Conservation (phyloP, 2,797 vertebrate genomes). For the Botia kubotai region DNA sequence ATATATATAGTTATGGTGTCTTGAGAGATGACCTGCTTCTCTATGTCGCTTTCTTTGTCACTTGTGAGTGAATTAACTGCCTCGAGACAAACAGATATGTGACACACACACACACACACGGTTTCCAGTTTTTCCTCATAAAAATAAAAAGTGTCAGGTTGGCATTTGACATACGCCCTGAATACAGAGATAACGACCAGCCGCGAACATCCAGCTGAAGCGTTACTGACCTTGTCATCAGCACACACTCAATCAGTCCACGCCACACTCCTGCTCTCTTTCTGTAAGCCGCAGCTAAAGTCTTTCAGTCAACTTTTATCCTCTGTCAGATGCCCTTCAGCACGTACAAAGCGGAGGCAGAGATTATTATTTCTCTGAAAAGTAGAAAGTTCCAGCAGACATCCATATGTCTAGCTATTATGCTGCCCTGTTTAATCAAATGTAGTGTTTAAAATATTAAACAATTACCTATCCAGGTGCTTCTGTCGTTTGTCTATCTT, state of each 20-base stretch:
- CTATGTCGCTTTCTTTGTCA: slow-evolving; percentile 13
- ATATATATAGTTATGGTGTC: background rate
- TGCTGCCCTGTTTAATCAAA: background rate
- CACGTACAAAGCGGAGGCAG: background rate
- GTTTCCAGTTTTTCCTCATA: slow-evolving; percentile 64
- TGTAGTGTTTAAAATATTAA: background rate
- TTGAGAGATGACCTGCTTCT: slow-evolving; percentile 14
- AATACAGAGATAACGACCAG: slow-evolving; percentile 74
- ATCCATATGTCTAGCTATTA: slow-evolving; percentile 13
- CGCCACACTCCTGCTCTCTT: background rate
- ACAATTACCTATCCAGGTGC: background rate
- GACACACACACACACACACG: slow-evolving; percentile 53
- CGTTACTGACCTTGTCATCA: slow-evolving; percentile 48
- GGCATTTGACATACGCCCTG: slow-evolving; percentile 82
- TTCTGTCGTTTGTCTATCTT: background rate
- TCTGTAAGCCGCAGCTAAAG: background rate
- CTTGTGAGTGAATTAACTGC: slow-evolving; percentile 67
- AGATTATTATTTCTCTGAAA: slow-evolving; percentile 26
- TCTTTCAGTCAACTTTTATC: slow-evolving; percentile 21
- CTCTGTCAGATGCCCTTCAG: slow-evolving; percentile 1
- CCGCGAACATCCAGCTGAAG: slow-evolving; percentile 45
- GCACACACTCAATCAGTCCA: slow-evolving; percentile 13
- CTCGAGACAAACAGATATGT: slow-evolving; percentile 77
- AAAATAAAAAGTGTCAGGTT: slow-evolving; percentile 81
- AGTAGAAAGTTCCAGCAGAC: background rate